phyloP scores from a whole-genome alignment of 2,797 vertebrate species.

The Sebastes ruberrimus region DNA sequence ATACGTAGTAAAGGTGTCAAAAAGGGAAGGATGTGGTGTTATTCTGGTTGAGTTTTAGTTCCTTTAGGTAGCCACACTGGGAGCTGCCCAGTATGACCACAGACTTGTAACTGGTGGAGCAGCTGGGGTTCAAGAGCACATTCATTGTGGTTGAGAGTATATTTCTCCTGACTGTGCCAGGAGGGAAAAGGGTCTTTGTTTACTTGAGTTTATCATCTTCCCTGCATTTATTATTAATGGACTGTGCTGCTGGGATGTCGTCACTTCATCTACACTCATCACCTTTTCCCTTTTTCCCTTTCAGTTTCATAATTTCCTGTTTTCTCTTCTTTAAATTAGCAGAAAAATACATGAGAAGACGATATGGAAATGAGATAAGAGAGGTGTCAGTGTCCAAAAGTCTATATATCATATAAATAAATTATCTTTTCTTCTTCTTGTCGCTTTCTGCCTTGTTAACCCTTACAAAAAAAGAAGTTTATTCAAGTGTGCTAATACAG shows the following conservation, averaged over 20 bases:
- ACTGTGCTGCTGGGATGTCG: background rate
- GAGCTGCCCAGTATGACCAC: background rate
- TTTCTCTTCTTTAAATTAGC: background rate
- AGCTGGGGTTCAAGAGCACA: background rate
- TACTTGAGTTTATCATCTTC: slow-evolving; percentile 10
- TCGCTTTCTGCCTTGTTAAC: background rate
- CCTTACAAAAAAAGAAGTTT: too few relatives aligned
- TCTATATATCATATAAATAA: background rate
- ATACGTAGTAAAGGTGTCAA: background rate
- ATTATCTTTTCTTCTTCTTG: background rate
- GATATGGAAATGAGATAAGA: background rate
- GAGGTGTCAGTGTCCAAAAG: background rate
- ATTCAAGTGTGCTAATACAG: too few relatives aligned
- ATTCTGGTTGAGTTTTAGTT: background rate
- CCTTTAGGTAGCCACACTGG: background rate
- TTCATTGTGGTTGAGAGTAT: background rate
- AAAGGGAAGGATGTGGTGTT: background rate
- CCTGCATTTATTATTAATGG: background rate
- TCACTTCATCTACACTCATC: background rate
- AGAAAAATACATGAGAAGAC: background rate
- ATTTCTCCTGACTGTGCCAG: background rate
- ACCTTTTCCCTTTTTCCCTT: background rate
- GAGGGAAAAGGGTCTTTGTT: background rate
- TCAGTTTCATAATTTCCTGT: background rate
- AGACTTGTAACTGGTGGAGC: background rate